Evolutionary conservation across 1,140 invertebrate species (phyloP).

Genomic region (Papilio polyxenes): DNA sequence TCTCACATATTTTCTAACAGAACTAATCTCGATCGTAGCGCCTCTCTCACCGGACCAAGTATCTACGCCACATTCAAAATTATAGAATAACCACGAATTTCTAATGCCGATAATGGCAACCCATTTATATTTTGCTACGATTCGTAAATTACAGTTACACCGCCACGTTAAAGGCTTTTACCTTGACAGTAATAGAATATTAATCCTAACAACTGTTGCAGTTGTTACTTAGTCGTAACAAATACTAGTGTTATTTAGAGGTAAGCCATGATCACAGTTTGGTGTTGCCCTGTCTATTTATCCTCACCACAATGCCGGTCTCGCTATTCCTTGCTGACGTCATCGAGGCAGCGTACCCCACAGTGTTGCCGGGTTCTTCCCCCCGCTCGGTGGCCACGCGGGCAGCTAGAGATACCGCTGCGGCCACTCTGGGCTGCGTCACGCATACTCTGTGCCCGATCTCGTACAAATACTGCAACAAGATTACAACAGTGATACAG

Average conservation of each 20-base stretch:
- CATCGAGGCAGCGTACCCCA: constrained; percentile 97
- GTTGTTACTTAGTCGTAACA: too few relatives aligned
- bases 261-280: not conserved
- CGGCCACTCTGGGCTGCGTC: constrained; percentile 95
- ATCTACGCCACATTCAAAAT: too few relatives aligned
- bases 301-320: constrained; percentile 92
- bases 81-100: too few relatives aligned
- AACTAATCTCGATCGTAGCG: too few relatives aligned
- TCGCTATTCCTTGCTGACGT: constrained; percentile 87
- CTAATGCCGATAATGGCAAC: too few relatives aligned
- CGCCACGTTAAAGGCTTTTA: too few relatives aligned
- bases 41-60: too few relatives aligned
- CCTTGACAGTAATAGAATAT: too few relatives aligned
- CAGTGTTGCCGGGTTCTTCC: constrained; percentile 84
- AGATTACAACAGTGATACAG: not conserved
- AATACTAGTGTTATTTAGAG: not conserved
- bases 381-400: constrained; percentile 94
- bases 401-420: constrained; percentile 77
- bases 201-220: too few relatives aligned
- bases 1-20: too few relatives aligned
- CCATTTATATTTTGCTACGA: too few relatives aligned
- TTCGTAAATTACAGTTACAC: too few relatives aligned
- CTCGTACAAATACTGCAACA: constrained; percentile 92
- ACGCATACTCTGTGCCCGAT: constrained; percentile 95
- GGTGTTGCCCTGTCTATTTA: not conserved